Percentiles rank a stretch among this genome's conserved stretches.
These are phyloP conservation scores for Zosterops borbonicus DNA, from an alignment of 2,113 vertebrate species.

Conservation along the genomic window DNA sequence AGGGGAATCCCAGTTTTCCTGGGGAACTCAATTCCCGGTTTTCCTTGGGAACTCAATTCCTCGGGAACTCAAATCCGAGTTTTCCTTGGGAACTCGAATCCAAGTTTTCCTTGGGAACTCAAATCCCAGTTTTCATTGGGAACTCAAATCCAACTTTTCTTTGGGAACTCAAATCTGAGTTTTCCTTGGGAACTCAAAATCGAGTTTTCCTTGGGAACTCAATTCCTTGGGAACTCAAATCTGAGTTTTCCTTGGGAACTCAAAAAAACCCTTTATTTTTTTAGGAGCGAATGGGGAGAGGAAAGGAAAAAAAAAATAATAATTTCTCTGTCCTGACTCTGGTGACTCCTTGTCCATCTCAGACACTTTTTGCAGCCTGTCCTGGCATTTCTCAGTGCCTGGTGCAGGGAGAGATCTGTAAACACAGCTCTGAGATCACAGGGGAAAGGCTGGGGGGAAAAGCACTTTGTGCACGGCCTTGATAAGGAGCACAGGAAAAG, in stretches of 20 bases:
- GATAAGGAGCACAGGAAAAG: slow-evolving; percentile 81
- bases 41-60: no score
- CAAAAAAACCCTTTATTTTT: neutral
- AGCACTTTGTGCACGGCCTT: slow-evolving; percentile 71
- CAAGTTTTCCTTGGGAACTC: slow-evolving; percentile 15
- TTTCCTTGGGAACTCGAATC: no score
- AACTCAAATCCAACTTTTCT: no score
- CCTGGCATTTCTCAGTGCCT: slow-evolving; percentile 72
- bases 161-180: no score
- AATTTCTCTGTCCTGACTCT: neutral
- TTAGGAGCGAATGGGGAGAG: neutral
- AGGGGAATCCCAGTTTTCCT: no score
- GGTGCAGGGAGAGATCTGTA: slow-evolving; percentile 67
- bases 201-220: no score
- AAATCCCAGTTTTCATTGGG: neutral
- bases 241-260: slow-evolving; percentile 13
- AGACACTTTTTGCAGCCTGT: slow-evolving; percentile 56
- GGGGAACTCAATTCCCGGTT: no score
- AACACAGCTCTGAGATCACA: slow-evolving; percentile 66
- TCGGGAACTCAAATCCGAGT: no score
- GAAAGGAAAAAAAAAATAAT: neutral
- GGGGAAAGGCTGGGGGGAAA: slow-evolving; percentile 54
- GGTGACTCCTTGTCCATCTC: slow-evolving; percentile 32
- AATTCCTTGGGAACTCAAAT: no score
- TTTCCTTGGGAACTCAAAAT: no score